Evolutionary conservation across 2,113 vertebrate genomes (phyloP).

Genomic region (Pygoscelis antarcticus): DNA sequence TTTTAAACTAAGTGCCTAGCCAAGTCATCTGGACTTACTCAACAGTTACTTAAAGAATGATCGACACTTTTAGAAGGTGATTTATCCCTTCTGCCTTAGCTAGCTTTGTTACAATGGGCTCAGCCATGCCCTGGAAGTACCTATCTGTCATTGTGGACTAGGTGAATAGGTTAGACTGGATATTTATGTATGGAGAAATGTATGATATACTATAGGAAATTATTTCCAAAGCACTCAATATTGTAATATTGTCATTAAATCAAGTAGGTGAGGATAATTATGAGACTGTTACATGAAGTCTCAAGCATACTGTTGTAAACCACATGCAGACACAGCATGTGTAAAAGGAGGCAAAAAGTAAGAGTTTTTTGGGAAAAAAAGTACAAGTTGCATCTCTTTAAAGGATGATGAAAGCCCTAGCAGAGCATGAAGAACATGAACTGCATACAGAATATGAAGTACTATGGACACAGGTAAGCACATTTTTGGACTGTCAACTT

Average conservation of each 20-base stretch:
- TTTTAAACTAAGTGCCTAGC: neutral
- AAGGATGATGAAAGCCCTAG: neutral
- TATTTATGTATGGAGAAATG: neutral
- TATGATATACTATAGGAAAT: neutral
- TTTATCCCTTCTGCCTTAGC: neutral
- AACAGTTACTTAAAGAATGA: neutral
- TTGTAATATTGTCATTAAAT: neutral
- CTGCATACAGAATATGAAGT: neutral
- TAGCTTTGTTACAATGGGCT: neutral
- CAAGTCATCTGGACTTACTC: neutral
- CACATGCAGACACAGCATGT: neutral
- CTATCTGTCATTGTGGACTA: neutral
- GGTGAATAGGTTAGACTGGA: neutral
- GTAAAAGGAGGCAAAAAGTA: neutral
- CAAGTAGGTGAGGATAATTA: neutral
- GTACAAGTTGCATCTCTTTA: neutral
- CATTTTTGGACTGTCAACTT: neutral
- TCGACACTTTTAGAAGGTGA: rapidly evolving
- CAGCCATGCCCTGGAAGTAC: neutral
- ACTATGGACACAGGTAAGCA: neutral
- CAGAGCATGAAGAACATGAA: neutral
- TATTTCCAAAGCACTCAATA: neutral
- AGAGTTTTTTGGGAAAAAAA: neutral
- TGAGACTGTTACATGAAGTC: neutral
- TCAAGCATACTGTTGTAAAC: neutral